Percentiles rank a stretch among this genome's conserved stretches.
phyloP scores from a whole-genome alignment of 2,888 invertebrate species.

The Trachelus stipa region DNA sequence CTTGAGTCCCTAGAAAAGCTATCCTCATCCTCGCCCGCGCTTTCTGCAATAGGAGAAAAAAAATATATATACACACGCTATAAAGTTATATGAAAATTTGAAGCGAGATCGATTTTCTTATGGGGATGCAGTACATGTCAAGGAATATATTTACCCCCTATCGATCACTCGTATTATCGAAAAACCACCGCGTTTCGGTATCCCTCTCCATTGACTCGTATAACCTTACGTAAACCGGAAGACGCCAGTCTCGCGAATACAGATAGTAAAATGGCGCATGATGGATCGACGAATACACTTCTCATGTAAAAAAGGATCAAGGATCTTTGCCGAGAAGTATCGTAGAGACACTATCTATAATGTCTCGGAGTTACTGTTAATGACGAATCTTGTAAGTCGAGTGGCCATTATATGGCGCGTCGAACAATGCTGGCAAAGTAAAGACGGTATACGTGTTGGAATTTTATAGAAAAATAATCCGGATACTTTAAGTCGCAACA shows the following conservation, averaged over 20 bases:
- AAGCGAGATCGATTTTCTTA: background rate
- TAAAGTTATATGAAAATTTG: background rate
- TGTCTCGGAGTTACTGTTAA: background rate
- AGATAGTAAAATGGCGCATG: background rate
- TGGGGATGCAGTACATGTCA: background rate
- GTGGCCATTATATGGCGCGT: too few species aligned
- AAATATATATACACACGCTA: background rate
- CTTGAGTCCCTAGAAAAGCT: conserved; percentile 58
- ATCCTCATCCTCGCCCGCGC: conserved; percentile 72
- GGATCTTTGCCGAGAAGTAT: background rate
- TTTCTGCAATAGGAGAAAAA: conserved; percentile 66
- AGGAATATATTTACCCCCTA: background rate
- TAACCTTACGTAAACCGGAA: background rate
- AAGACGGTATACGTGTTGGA: background rate
- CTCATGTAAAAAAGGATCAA: background rate
- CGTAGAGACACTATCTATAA: background rate
- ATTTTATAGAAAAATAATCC: background rate
- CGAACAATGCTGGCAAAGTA: too few species aligned
- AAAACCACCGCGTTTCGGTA: background rate
- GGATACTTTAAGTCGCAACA: background rate
- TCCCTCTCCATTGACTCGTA: background rate
- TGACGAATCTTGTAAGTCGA: background rate
- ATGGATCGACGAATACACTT: background rate
- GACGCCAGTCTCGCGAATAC: background rate
- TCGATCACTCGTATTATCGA: background rate